Percentiles rank a stretch among this genome's conserved stretches.
Evolutionary conservation across 1,140 invertebrate genomes (phyloP).

Genomic region (Choristoneura fumiferana): DNA sequence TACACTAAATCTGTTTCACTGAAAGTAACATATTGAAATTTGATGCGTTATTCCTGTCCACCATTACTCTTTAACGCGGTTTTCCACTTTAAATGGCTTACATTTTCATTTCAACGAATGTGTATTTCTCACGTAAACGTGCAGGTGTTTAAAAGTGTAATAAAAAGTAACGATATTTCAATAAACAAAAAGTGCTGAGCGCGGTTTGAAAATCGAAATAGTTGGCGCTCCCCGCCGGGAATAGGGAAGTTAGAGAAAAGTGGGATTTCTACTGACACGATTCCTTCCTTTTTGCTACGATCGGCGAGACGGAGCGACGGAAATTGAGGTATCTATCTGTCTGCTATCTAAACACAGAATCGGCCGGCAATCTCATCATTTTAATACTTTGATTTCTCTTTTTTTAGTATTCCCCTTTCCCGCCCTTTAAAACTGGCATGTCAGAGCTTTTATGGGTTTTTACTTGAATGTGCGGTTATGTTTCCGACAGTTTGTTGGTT

Average conservation of each 20-base stretch:
- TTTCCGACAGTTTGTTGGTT: slow-evolving; percentile 16
- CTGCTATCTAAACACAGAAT: slow-evolving; percentile 33
- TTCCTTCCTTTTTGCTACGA: slow-evolving; percentile 32
- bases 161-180: slow-evolving; percentile 20
- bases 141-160: not conserved
- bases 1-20: not conserved
- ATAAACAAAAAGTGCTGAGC: slow-evolving; percentile 30
- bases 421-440: slow-evolving; percentile 5
- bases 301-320: slow-evolving; percentile 24
- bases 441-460: slow-evolving; percentile 11
- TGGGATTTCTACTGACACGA: slow-evolving; percentile 35
- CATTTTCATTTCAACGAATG: no score
- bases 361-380: slow-evolving; percentile 23
- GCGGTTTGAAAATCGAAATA: slow-evolving; percentile 25
- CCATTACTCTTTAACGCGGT: no score
- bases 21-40: not conserved
- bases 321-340: slow-evolving; percentile 34
- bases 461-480: not conserved
- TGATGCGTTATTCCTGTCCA: not conserved
- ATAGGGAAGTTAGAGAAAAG: slow-evolving; percentile 53
- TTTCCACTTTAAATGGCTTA: no score
- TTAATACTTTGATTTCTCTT: not conserved
- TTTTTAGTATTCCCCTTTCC: not conserved
- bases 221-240: slow-evolving; percentile 34
- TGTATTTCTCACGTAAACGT: not conserved